These are phyloP conservation scores for Drosophila watanabei DNA, from an alignment of 1,140 invertebrate genomes.

Conservation along the genomic window DNA sequence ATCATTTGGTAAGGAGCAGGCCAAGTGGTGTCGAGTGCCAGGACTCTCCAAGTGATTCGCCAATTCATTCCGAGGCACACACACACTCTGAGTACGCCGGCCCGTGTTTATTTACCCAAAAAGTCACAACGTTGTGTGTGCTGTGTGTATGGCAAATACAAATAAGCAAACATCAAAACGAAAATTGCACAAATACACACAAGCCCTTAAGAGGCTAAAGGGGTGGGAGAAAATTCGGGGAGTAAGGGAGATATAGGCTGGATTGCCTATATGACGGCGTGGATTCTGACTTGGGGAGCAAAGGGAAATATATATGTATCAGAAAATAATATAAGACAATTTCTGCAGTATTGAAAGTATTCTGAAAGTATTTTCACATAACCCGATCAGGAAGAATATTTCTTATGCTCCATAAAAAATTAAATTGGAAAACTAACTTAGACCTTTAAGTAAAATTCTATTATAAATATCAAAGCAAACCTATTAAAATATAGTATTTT, in stretches of 20 bases:
- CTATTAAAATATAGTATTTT: neutral
- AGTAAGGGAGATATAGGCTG: conserved; percentile 4
- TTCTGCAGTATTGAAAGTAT: no score
- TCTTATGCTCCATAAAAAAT: no score
- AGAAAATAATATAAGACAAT: conserved; percentile 10
- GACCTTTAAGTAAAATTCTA: neutral
- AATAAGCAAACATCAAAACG: conserved; percentile 70
- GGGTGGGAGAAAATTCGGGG: neutral
- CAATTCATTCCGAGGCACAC: conserved; percentile 55
- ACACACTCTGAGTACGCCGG: neutral
- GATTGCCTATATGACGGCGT: neutral
- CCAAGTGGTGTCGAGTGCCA: conserved; percentile 72
- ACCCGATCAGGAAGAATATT: neutral
- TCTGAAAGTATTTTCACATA: no score
- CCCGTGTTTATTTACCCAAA: conserved; percentile 65
- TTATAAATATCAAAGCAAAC: neutral
- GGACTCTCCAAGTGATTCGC: conserved; percentile 57
- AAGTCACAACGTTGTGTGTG: conserved; percentile 67
- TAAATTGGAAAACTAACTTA: neutral
- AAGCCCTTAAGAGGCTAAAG: conserved; percentile 4
- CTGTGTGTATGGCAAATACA: conserved; percentile 67
- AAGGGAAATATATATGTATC: neutral
- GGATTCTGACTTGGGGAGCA: neutral
- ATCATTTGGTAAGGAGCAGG: conserved; percentile 65
- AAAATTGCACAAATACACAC: conserved; percentile 60